Conservation (phyloP, 2,888 invertebrate species). For the Calliphora vomitoria region DNA sequence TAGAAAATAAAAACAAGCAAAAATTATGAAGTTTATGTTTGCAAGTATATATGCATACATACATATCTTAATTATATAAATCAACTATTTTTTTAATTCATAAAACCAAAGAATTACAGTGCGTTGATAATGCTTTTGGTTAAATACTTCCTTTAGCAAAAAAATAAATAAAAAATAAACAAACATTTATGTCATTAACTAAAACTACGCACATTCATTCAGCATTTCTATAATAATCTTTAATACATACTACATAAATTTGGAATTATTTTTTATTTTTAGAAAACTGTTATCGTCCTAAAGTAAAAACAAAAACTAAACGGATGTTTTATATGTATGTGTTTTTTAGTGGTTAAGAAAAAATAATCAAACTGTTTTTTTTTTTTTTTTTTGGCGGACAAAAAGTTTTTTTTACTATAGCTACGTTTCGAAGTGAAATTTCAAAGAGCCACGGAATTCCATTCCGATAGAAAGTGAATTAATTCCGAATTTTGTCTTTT, state of each 20-base stretch:
- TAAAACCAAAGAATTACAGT: neutral
- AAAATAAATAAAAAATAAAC: slow-evolving; percentile 9
- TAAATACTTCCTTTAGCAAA: slow-evolving; percentile 56
- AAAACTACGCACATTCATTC: slow-evolving; percentile 26
- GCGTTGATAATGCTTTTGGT: slow-evolving; percentile 47
- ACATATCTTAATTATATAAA: neutral
- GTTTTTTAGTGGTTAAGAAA: slow-evolving; percentile 25
- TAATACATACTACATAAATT: neutral
- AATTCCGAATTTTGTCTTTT: too few relatives aligned
- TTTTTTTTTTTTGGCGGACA: too few relatives aligned
- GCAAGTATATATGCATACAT: neutral
- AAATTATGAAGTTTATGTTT: neutral
- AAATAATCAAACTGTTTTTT: neutral
- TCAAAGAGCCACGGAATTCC: too few relatives aligned
- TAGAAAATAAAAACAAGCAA: slow-evolving; percentile 53
- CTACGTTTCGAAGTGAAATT: neutral
- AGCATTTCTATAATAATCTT: neutral
- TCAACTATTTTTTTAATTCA: slow-evolving; percentile 12
- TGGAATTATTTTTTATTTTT: slow-evolving; percentile 49
- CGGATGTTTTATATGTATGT: slow-evolving; percentile 52
- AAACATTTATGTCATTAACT: slow-evolving; percentile 17
- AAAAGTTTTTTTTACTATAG: neutral
- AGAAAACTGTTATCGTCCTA: slow-evolving; percentile 60
- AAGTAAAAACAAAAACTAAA: slow-evolving; percentile 23
- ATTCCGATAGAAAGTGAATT: too few relatives aligned